Conservation (phyloP, 2,797 vertebrate genomes). For the Balearica regulorum region DNA sequence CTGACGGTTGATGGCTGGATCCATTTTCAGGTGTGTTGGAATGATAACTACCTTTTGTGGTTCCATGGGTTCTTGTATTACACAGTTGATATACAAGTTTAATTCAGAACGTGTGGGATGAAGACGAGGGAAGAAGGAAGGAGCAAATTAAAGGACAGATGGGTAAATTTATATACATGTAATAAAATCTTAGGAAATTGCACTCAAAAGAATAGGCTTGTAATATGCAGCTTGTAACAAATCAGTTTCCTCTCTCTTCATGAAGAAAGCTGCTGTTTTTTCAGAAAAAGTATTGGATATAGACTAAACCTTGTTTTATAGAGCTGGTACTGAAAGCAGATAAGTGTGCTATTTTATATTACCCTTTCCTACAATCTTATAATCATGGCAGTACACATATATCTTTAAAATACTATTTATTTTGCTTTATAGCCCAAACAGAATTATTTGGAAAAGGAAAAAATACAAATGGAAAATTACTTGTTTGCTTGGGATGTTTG, state of each 20-base stretch:
- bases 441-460: neutral
- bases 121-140: neutral
- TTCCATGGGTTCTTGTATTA: neutral
- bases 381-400: neutral
- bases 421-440: neutral
- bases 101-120: neutral
- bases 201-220: neutral
- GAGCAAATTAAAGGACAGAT: neutral
- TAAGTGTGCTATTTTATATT: neutral
- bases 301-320: neutral
- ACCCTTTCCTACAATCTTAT: neutral
- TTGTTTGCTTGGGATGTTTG: neutral
- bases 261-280: neutral
- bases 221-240: neutral
- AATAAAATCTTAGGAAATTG: neutral
- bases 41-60: neutral
- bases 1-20: slow-evolving; percentile 95
- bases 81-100: neutral
- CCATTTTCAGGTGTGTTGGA: slow-evolving; percentile 86
- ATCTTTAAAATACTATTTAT: neutral
- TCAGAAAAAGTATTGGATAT: neutral
- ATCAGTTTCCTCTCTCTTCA: neutral
- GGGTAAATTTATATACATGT: neutral
- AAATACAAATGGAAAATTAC: neutral
- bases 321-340: neutral